Conservation (phyloP, 2,888 invertebrate genomes). For the Thysanoteuthis rhombus region DNA sequence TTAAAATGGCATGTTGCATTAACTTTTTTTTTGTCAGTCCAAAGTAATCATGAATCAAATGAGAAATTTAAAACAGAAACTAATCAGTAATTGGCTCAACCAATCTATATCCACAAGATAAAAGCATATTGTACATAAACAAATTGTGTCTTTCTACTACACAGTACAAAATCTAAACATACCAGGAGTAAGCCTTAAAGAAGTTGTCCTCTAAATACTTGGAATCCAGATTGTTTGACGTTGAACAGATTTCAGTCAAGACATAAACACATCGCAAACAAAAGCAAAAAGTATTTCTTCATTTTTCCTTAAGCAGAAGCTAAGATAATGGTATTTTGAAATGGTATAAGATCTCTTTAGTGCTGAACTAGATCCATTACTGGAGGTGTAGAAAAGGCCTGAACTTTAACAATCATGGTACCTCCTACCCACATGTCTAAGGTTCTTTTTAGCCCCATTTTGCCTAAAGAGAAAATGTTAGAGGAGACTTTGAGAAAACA, state of each 20-base stretch:
- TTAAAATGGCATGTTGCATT: no score
- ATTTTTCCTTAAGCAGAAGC: not conserved
- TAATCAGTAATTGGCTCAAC: not conserved
- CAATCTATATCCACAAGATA: not conserved
- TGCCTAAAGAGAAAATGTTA: not conserved
- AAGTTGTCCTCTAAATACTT: not conserved
- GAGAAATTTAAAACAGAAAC: not conserved
- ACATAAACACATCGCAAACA: not conserved
- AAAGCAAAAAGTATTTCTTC: not conserved
- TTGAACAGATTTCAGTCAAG: not conserved
- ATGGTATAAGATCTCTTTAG: not conserved
- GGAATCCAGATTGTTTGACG: not conserved
- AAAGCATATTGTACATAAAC: not conserved
- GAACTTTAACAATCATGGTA: not conserved
- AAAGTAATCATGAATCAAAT: no score
- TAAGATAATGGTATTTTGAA: slow-evolving; percentile 12
- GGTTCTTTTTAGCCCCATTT: not conserved
- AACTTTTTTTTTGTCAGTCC: no score
- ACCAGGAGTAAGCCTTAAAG: not conserved
- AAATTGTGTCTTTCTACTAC: not conserved
- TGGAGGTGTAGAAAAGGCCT: not conserved
- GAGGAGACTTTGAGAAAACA: not conserved
- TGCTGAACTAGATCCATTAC: not conserved
- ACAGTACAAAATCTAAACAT: not conserved
- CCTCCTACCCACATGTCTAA: not conserved